Evolutionary conservation across 2,888 invertebrate species (phyloP), one percentile per base, ranked within the genome.

Genomic region (Drosophila ezoana): DNA sequence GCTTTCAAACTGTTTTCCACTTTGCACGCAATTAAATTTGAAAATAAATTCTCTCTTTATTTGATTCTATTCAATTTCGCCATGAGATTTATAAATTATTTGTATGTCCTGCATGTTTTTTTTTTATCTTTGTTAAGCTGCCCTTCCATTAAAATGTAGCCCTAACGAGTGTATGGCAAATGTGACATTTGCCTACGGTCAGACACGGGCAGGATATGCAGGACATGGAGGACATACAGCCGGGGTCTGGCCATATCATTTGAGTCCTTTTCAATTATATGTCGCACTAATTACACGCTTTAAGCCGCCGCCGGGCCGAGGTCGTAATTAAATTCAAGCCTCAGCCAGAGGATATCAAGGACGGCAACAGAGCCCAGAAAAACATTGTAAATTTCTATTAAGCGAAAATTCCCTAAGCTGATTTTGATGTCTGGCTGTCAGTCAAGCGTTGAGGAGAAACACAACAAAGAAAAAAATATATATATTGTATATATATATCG

Each of bases 181-280:
- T 72, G 73, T 67, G 63, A 60, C 74, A 73, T 74, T 73, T 58
- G 74, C 62, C 58, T 51, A 58, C 45, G 57, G 62, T 54, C 51
- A 62, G 78, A 41, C 68, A 47, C 13, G 23, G 11, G 16, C 23
- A 20, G 35, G 48, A 62, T 47, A 64, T 73, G 47, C 38, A 40
- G 63, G 51, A 41, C 45, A 40, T 28, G 67, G 38, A 51, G 52
- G 71, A 57, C 44, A 53, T 37, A 18, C 18, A 8, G 20, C 37
- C 32, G 18, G 33, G 45, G 47, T 45, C 63, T 53, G 68, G 79
- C 62, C 57, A 80, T 83, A 81, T 76, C 81, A 77, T 73, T 80
- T 81, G 85, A 81, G 81, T 81, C 84, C 85, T 84, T 81, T 81
- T 84, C 81, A 81, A 81, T 81, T 81, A 81, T 84, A 84, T 81